Base-by-base conservation (phyloP, 1,140 invertebrate species). In the Monomorium pharaonis region DNA sequence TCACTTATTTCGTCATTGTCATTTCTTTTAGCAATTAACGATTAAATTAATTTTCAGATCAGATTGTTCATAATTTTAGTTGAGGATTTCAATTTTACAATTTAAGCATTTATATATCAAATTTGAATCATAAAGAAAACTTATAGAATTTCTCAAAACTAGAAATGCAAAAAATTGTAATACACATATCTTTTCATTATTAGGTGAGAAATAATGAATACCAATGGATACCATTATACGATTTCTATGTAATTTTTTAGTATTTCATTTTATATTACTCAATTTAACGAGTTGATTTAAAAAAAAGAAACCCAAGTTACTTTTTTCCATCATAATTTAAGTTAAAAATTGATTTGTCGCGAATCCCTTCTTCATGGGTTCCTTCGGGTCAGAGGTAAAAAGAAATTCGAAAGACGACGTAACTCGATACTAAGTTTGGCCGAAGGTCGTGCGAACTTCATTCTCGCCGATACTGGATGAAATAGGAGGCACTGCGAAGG, bases 351-450 rank as follows among this genome's bases (percentile, higher is more conserved):
- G 67, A 60, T 47, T 83, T 7, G 14, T 2, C 24, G 27, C 37
- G 7, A 42, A 4, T 6, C n/a, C 49, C 33, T 69, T 58, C 10
- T 58, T 14, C 3, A 3, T 12, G 33, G n/a, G 12, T 58, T 5
- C 12, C 51, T 58, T 47, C 37, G 16, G 1, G 3, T 78, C 44
- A 37, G 27, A 24, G 24, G 7, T 24, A 56, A 27, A 12, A 44
- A 81, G 69, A 60, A 74, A 74, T 33, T 58, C 51, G 37, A 83
- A 83, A 56, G 37, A 44, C 47, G 30, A 69, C n/a, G 51, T 83
- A 83, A 81, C 51, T 58, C 51, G 78, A 83, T 83, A 83, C 18
- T 83, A 74, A 83, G 54, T 83, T 83, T 33, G 78, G 74, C 69
- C 78, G 51, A 74, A 83, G 78, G 69, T 83, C 67, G 67, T 18